phyloP scores from a whole-genome alignment of 2,113 vertebrate genomes.

The Ceyx melanurus region DNA sequence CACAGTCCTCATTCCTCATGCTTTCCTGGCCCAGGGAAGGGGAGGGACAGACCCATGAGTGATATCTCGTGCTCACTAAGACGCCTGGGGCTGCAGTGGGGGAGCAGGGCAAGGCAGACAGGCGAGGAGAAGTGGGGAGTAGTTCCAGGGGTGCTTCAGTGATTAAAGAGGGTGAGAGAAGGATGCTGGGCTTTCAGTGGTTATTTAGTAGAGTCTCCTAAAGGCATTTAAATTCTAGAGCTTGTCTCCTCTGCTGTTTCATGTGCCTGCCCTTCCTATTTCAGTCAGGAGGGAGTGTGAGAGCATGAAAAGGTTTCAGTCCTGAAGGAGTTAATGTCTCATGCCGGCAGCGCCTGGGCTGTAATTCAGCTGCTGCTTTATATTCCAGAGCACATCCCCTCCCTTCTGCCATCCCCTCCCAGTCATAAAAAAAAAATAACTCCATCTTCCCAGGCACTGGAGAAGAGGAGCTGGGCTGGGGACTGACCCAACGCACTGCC shows the following conservation, averaged over 20 bases:
- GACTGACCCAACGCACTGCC: background rate
- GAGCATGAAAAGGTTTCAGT: background rate
- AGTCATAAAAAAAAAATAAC: background rate
- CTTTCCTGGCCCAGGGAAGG: fast-evolving
- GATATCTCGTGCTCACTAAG: fast-evolving
- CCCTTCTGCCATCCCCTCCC: background rate
- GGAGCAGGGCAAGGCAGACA: background rate
- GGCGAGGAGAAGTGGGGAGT: background rate
- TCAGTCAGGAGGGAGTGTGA: background rate
- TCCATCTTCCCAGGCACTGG: fast-evolving
- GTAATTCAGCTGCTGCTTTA: background rate
- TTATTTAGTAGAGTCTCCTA: background rate
- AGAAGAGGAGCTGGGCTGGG: background rate
- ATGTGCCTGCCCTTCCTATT: background rate
- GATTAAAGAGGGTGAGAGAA: no score
- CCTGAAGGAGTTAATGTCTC: background rate
- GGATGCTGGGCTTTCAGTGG: fast-evolving
- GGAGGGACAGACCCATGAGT: background rate
- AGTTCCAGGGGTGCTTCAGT: background rate
- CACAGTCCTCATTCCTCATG: fast-evolving
- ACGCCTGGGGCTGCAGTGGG: fast-evolving
- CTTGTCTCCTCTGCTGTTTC: background rate
- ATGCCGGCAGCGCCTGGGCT: background rate
- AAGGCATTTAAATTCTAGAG: background rate
- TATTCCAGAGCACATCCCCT: background rate